phyloP scores from a whole-genome alignment of 2,888 invertebrate species.

The Platycheirus rosarum region DNA sequence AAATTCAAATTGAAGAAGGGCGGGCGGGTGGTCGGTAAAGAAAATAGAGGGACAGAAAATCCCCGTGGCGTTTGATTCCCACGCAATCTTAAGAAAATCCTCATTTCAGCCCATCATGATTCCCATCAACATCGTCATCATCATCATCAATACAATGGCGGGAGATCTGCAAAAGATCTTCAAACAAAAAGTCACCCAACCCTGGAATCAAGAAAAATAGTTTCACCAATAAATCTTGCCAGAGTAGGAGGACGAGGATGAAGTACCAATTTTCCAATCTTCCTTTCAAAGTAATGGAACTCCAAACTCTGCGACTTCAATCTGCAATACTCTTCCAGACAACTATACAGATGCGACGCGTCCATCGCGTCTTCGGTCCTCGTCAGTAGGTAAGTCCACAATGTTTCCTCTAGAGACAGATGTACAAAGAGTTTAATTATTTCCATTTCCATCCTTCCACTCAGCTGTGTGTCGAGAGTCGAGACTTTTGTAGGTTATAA shows the following conservation, averaged over 20 bases:
- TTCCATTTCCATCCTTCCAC: constrained; percentile 32
- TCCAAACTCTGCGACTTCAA: constrained; percentile 20
- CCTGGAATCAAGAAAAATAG: constrained; percentile 56
- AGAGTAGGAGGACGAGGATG: constrained; percentile 55
- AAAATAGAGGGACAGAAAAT: constrained; percentile 25
- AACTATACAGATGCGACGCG: background rate
- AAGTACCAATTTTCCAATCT: constrained; percentile 66
- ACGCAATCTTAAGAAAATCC: constrained; percentile 64
- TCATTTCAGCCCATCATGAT: constrained; percentile 49
- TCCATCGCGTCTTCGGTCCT: no score
- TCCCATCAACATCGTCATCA: constrained; percentile 50
- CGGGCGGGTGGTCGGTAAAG: no score
- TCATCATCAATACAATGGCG: constrained; percentile 25
- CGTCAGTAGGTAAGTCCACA: constrained; percentile 5
- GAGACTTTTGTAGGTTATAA: constrained; percentile 69
- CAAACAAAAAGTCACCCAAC: constrained; percentile 53
- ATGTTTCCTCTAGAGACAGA: constrained; percentile 56
- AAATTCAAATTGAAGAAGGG: constrained; percentile 22
- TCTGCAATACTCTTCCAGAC: constrained; percentile 19
- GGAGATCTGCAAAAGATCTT: constrained; percentile 46
- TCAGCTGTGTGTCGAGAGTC: constrained; percentile 51
- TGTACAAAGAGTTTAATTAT: constrained; percentile 69
- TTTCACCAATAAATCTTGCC: constrained; percentile 63
- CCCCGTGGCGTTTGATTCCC: constrained; percentile 68
- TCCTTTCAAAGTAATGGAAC: constrained; percentile 34